Conservation (phyloP, 2,888 invertebrate genomes). For the Chouioia cunea region DNA sequence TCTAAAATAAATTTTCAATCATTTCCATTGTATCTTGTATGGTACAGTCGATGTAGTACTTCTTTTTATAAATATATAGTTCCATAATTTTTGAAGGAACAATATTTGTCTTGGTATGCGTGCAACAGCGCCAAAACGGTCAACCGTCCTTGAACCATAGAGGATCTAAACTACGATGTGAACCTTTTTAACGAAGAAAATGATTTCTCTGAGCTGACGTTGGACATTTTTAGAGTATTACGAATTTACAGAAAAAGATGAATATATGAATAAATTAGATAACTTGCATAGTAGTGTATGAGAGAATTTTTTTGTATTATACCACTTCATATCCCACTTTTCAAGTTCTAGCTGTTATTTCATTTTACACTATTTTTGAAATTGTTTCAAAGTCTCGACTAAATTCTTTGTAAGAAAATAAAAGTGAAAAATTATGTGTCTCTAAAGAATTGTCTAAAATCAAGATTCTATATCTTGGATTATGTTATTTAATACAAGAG, state of each 20-base stretch:
- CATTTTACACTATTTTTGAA: neutral
- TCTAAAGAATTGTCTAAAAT: neutral
- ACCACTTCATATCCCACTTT: slow-evolving; percentile 5
- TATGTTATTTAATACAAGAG: neutral
- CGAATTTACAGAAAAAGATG: neutral
- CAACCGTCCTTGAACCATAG: too few species aligned
- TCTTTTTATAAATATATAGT: too few species aligned
- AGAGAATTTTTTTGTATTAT: neutral
- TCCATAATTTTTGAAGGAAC: too few species aligned
- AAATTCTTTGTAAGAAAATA: neutral
- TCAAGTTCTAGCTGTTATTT: neutral
- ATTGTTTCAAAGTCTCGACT: neutral
- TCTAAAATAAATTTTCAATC: too few species aligned
- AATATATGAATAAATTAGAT: neutral
- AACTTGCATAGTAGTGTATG: neutral
- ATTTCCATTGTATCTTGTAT: too few species aligned
- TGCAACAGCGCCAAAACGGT: too few species aligned
- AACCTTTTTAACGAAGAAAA: neutral
- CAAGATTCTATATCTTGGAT: neutral
- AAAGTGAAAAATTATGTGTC: neutral
- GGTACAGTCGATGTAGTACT: too few species aligned
- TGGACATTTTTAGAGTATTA: neutral
- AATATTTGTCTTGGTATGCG: too few species aligned
- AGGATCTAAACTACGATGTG: neutral
- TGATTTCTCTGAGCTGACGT: neutral